Base-by-base conservation (phyloP, 2,113 vertebrate species). In the Paracanthobrama guichenoti region DNA sequence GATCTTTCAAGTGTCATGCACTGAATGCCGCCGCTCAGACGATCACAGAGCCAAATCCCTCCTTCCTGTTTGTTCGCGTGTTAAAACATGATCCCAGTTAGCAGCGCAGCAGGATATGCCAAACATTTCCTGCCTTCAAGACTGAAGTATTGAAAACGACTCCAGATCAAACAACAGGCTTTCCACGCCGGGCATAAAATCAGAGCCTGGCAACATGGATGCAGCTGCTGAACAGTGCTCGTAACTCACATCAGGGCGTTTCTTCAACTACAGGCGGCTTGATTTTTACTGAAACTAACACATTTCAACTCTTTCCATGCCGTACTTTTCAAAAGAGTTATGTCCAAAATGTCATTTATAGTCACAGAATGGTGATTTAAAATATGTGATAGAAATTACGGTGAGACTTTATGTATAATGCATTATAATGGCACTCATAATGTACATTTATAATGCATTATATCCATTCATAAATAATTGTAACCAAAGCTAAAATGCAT, bases 101-200 rank as follows among this genome's bases (percentile, higher is more conserved):
- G 55, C n/a, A 42, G 60, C 62, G 5, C 79, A 67, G 62, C 62
- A 67, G 62, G 79, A 67, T 9, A 14, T 81, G 60, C 42, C 79
- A 81, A 67, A 81, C 60, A 22, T 67, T 81, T 81, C 44, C 44
- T 66, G 60, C 62, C 46, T 67, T 67, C 39, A 67, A 67, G 79
- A 67, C 57, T 24, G n/a, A 16, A 78, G 22, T 24, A 64, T 79
- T 44, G 77, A 50, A 66, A 64, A 50, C 24, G 24, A 46, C 59
- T 66, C 60, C 78, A 67, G 44, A 67, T 67, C 57, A 44, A 79
- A 62, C 57, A 42, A 44, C 57, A 18, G n/a, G 13, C n/a, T 8
- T 80, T 31, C 79, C 24, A 48, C 62, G 4, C 60, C 9, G 20
- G 60, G 42, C 11, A 14, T 31, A 4, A 31, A 67, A 80, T 13